Percentiles rank a stretch among this genome's conserved stretches.
phyloP scores from a whole-genome alignment of 2,888 invertebrate species.

The Helobdella robusta region DNA sequence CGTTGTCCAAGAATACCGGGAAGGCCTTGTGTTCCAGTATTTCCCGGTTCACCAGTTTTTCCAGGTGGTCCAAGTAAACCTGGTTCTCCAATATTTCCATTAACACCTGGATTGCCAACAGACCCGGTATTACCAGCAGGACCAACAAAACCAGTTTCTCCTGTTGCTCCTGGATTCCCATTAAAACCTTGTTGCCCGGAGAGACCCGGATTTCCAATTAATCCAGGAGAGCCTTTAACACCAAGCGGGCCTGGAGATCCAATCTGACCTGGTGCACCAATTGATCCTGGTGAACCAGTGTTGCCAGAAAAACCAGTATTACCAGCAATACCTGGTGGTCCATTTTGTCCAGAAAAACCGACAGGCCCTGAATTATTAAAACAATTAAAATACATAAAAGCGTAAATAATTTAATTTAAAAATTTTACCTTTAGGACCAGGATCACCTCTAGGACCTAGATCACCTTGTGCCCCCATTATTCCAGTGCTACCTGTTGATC shows the following conservation, averaged over 20 bases:
- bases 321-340: slow-evolving; percentile 4
- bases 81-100: slow-evolving; percentile 17
- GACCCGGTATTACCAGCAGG: slow-evolving; percentile 22
- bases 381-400: not conserved
- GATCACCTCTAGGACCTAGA: slow-evolving; percentile 1
- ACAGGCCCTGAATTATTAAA: slow-evolving; percentile 33
- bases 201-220: slow-evolving; percentile 6
- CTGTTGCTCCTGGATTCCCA: slow-evolving; percentile 24
- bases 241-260: slow-evolving; percentile 24
- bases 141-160: slow-evolving; percentile 20
- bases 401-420: not conserved
- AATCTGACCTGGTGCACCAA: slow-evolving; percentile 15
- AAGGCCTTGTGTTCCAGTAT: slow-evolving; percentile 28
- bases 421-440: not conserved
- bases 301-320: not conserved
- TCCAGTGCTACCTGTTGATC: slow-evolving; percentile 22
- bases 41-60: slow-evolving; percentile 30
- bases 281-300: slow-evolving; percentile 28
- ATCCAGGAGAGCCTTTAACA: slow-evolving; percentile 2
- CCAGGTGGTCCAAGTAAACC: slow-evolving; percentile 23
- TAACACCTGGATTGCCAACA: slow-evolving; percentile 20
- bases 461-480: slow-evolving; percentile 19
- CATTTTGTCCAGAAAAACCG: slow-evolving; percentile 19
- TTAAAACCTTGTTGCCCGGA: slow-evolving; percentile 28
- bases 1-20: not conserved